Conservation (phyloP, 2,797 vertebrate genomes). For the Anguilla pacifica region DNA sequence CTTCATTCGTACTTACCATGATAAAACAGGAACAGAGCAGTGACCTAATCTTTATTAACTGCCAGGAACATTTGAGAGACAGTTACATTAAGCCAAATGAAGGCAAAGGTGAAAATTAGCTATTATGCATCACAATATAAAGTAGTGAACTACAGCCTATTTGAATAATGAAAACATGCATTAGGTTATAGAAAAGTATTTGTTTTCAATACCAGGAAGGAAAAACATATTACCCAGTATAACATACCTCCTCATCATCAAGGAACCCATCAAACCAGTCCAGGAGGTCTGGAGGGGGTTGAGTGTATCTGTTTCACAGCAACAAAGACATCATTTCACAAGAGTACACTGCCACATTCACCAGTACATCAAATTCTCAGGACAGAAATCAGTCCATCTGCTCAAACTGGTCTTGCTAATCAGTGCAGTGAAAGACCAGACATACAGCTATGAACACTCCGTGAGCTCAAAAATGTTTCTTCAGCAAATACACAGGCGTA, state of each 20-base stretch:
- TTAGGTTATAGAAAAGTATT: conserved; percentile 5
- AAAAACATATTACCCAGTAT: conserved; percentile 91
- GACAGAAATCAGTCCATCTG: neutral
- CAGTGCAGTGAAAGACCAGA: neutral
- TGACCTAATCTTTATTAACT: conserved; percentile 61
- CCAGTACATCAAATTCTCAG: neutral
- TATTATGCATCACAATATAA: conserved; percentile 67
- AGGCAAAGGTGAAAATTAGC: conserved; percentile 81
- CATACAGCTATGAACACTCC: neutral
- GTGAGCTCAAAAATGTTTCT: neutral
- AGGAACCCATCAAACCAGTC: conserved; percentile 99
- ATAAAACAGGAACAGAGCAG: conserved; percentile 61
- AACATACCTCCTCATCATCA: conserved; percentile 99
- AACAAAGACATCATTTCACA: neutral
- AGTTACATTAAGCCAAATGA: conserved; percentile 79
- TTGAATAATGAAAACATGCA: conserved; percentile 36
- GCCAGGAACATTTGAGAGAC: conserved; percentile 57
- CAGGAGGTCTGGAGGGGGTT: conserved; percentile 93
- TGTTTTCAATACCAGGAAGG: conserved; percentile 42
- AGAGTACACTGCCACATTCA: neutral
- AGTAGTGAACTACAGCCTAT: conserved; percentile 4
- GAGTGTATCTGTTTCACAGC: conserved; percentile 84
- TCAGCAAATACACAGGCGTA: conserved; percentile 53
- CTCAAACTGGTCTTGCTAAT: neutral
- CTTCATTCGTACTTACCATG: conserved; percentile 67